Evolutionary conservation across 2,113 vertebrate species (phyloP), one percentile per base, ranked within the genome.

Genomic region (Myotis davidii): DNA sequence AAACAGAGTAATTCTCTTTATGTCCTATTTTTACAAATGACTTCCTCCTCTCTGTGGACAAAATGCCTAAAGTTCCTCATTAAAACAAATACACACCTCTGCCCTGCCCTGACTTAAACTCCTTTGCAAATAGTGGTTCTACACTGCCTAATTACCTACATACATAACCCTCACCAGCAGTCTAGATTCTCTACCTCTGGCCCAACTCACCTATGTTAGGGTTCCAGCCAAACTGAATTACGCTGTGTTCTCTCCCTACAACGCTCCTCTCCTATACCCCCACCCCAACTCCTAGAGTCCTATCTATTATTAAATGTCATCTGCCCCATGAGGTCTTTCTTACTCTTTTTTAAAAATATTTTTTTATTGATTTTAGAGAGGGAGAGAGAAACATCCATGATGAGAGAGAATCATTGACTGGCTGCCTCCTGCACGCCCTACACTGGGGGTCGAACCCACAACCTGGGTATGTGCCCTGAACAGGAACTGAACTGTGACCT

Each of bases 1-100:
- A 54, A 83, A 61, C 39, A 64, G 52, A 64, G 52, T 42, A 59
- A 81, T 39, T 32, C 64, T 67, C 32, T 67, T 42, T 32, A 45
- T 6, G 18, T 79, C 88, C 56, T 64, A 32, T 42, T 90, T 79
- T 81, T 78, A 34, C 78, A 88, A 85, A 61, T 79, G 61, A 89
- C 37, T 94, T 39, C 59, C 42, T 81, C 48, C 52, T 85, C 52
- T 76, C 59, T 94, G 18, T 81, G n/a, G 12, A 96, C n/a, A 94
- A 90, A 96, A 77, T 90, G 18, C 59, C 42, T 88, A 3, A 85
- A 82, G 54, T 76, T 84, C 34, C 64, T 87, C 78, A 88, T 72
- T 93, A 78, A 95, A 81, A 79, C 54, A 85, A 85, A 78, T 52
- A 85, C 27, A 74, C 83, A 72, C 29, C 18, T 65, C 69, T 90